Percentiles rank a stretch among this genome's conserved stretches.
phyloP scores from a whole-genome alignment of 1,140 invertebrate species.

The Neelides sp. region DNA sequence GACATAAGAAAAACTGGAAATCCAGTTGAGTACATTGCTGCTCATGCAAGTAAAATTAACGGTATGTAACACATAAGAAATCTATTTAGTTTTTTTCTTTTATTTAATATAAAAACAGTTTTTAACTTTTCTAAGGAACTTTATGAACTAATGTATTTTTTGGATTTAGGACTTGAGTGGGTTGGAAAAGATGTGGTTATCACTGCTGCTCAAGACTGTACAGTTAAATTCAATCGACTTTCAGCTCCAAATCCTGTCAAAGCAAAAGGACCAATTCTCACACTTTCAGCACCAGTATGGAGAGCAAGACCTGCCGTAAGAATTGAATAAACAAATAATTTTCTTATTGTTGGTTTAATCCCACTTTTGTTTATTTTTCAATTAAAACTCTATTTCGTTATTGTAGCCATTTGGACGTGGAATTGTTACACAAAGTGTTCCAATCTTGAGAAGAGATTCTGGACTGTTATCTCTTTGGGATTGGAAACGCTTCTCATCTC shows the following conservation, averaged over 20 bases:
- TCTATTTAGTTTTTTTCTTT: background rate
- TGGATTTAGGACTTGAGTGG: conserved; percentile 28
- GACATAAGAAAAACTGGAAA: conserved; percentile 75
- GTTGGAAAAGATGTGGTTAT: conserved; percentile 20
- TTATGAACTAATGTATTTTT: conserved; percentile 13
- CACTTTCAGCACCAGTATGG: conserved; percentile 80
- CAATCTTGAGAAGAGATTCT: conserved; percentile 63
- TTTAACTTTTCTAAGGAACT: background rate
- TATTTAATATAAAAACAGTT: background rate
- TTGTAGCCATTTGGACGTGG: conserved; percentile 79
- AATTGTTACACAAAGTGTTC: conserved; percentile 74
- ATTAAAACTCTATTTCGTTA: conserved; percentile 11
- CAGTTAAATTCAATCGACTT: conserved; percentile 60
- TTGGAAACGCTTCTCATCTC: conserved; percentile 49
- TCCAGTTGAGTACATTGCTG: conserved; percentile 82
- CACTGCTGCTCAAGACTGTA: conserved; percentile 60
- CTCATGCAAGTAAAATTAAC: conserved; percentile 63
- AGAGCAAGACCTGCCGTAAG: conserved; percentile 73
- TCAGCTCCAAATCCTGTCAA: conserved; percentile 13
- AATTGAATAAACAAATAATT: conserved; percentile 14
- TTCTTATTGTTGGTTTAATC: no score
- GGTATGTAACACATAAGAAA: conserved; percentile 33
- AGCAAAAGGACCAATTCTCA: conserved; percentile 43
- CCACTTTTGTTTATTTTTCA: conserved; percentile 2
- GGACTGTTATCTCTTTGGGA: conserved; percentile 64